Evolutionary conservation across 92 coral and sea anemone genomes (phyloP), one percentile per base, ranked within the genome.

Genomic region (Epizoanthus stellaris): DNA sequence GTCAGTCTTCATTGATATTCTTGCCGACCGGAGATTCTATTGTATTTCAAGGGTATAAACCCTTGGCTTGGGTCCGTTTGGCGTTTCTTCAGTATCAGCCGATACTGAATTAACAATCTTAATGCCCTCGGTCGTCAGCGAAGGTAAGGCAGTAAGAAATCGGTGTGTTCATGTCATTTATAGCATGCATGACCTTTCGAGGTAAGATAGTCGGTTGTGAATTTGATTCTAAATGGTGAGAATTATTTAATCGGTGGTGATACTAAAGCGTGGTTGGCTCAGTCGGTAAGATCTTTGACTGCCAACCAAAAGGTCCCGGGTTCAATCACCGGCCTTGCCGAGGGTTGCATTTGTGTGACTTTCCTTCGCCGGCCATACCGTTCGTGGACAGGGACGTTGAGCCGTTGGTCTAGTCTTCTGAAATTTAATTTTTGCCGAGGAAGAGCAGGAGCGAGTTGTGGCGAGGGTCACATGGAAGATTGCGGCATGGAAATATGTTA

Each of bases 91-190:
- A 14, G 17, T 54, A 45, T 56, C 47, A 49, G 49, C 49, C 23
- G 30, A 56, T 20, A n/a, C n/a, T n/a, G n/a, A 75, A 38, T 4
- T 30, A 30, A 1, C 34, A 75, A 75, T 10, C 80, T 75, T 75
- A 53, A 75, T 75, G 80, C 80, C 80, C 59, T 75, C 80, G 4
- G 65, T 65, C 38, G 80, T 75, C 17, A 75, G 80, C 47, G 80
- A 75, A 75, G 80, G 80, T 75, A 75, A 21, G 66, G 17, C n/a
- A 54, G 23, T 0, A 73, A 13, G 23, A 9, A 9, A n/a, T 30
- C 60, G 17, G 72, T 71, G 53, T 71, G 15, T 71, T 71, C 58
- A 71, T 71, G 45, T 67, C 1, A 34, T 68, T n/a, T n/a, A n/a
- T 15, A 38, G 0, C 38, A 68, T 38, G 73, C 49, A 38, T 43